These are phyloP conservation scores for Glyphotaelius pellucidus DNA, from an alignment of 2,888 invertebrate species.

Conservation along the genomic window DNA sequence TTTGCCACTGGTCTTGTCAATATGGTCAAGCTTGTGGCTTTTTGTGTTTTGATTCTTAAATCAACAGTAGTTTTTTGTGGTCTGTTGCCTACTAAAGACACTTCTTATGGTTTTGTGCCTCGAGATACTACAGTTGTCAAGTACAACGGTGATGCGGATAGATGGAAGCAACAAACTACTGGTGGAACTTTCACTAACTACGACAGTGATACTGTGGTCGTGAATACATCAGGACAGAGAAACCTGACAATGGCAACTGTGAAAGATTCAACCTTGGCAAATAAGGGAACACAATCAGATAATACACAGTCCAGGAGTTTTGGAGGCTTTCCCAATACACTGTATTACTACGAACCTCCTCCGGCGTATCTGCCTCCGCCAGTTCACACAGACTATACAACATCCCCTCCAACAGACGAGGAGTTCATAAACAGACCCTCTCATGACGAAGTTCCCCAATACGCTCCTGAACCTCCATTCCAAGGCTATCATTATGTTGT, in stretches of 20 bases:
- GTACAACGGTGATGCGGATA: conserved; percentile 42
- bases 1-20: not conserved
- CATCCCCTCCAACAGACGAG: conserved; percentile 58
- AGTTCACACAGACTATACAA: conserved; percentile 59
- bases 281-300: conserved; percentile 33
- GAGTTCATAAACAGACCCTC: conserved; percentile 61
- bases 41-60: conserved; percentile 29
- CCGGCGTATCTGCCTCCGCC: conserved; percentile 61
- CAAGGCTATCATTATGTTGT: conserved; percentile 62
- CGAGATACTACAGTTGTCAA: conserved; percentile 53
- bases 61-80: conserved; percentile 30
- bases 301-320: conserved; percentile 48
- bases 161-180: conserved; percentile 53
- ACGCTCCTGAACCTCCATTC: conserved; percentile 31
- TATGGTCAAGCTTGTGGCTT: conserved; percentile 16
- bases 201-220: conserved; percentile 48
- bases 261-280: not conserved
- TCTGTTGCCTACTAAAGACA: conserved; percentile 54
- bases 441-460: conserved; percentile 59
- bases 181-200: not conserved
- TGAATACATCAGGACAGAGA: conserved; percentile 35
- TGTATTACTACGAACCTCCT: conserved; percentile 61
- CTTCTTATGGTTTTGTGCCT: conserved; percentile 61
- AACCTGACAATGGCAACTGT: not conserved
- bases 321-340: conserved; percentile 35